Percentiles rank a stretch among this genome's conserved stretches.
phyloP scores from a whole-genome alignment of 2,888 invertebrate genomes.

The Tenthredo distinguenda region DNA sequence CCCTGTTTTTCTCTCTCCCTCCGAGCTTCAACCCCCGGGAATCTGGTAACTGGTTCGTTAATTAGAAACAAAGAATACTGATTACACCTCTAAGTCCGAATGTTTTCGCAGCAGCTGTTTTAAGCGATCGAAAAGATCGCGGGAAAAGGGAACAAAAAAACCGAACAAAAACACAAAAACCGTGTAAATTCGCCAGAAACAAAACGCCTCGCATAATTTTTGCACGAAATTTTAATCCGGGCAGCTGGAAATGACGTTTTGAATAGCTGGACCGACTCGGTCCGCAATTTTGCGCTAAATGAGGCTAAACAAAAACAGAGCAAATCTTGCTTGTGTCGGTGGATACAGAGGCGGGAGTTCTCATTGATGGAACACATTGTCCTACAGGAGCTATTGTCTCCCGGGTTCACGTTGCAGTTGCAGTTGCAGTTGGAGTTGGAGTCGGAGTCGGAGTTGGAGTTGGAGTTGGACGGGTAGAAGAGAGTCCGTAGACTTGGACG shows the following conservation, averaged over 20 bases:
- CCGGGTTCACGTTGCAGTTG: background rate
- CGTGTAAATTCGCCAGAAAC: background rate
- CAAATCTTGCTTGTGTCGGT: constrained; percentile 5
- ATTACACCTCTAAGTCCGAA: background rate
- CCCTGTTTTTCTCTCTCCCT: too few species aligned
- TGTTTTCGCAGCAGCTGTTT: background rate
- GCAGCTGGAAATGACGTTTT: constrained; percentile 10
- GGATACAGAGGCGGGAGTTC: background rate
- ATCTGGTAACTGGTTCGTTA: constrained; percentile 34
- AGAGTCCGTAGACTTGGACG: background rate
- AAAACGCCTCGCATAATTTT: background rate
- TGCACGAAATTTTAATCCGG: background rate
- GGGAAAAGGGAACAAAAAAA: background rate
- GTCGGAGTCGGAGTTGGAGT: background rate
- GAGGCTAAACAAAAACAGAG: constrained; percentile 31
- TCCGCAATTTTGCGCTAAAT: background rate
- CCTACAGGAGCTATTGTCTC: constrained; percentile 24
- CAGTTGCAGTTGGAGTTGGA: background rate
- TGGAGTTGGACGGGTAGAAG: background rate
- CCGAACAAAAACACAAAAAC: too few species aligned
- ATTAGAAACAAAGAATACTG: constrained; percentile 46
- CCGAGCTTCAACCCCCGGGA: background rate
- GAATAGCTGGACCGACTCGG: background rate
- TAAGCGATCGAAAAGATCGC: constrained; percentile 20
- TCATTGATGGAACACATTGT: constrained; percentile 47